These are phyloP conservation scores for Ectemnius continuus DNA, from an alignment of 2,888 invertebrate species.

Conservation along the genomic window DNA sequence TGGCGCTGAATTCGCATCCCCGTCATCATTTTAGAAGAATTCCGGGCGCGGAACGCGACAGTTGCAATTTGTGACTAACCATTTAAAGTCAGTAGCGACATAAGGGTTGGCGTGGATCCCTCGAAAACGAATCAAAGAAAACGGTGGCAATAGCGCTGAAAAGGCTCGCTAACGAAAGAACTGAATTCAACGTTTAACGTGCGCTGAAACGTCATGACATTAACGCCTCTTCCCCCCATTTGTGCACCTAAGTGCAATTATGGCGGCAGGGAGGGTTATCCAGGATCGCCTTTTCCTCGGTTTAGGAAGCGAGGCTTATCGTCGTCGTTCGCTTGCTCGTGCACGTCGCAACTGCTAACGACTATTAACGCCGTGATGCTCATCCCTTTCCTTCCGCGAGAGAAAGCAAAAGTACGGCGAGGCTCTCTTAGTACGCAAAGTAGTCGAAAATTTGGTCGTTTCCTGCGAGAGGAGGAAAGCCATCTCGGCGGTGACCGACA, in stretches of 20 bases:
- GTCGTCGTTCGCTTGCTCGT: not conserved
- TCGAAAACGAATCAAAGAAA: not conserved
- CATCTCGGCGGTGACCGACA: not conserved
- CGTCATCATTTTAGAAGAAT: too few species aligned
- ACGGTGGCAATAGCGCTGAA: conserved; percentile 10
- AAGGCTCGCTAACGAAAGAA: too few species aligned
- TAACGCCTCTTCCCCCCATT: conserved; percentile 69
- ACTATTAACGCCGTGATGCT: not conserved
- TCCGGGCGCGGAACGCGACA: not conserved
- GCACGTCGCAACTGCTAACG: conserved; percentile 1
- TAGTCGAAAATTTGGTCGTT: not conserved
- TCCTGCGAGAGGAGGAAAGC: not conserved
- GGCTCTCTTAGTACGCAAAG: not conserved
- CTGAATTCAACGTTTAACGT: conserved; percentile 27
- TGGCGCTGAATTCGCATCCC: too few species aligned
- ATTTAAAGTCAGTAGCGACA: not conserved
- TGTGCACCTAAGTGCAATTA: conserved; percentile 60
- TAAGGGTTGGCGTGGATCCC: not conserved
- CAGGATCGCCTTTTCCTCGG: conserved; percentile 16
- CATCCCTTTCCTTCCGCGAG: not conserved
- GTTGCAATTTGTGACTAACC: not conserved
- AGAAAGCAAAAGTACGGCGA: not conserved
- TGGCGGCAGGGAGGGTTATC: conserved; percentile 33
- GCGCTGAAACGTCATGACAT: conserved; percentile 61
- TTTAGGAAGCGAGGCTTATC: conserved; percentile 1